Conservation (phyloP, 2,888 invertebrate species). For the Parthenolecanium corni region DNA sequence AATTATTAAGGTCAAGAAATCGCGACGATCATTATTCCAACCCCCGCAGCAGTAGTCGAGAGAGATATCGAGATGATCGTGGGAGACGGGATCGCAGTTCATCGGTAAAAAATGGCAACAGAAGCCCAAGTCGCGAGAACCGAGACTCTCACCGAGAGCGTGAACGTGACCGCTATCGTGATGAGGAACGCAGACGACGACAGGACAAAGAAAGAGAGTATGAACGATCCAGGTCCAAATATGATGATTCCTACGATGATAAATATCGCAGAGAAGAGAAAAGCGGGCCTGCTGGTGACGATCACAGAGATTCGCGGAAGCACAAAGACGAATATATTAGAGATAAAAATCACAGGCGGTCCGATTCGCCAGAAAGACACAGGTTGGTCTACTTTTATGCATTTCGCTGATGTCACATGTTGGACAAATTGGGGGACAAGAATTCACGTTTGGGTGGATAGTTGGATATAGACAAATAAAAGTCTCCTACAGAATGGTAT, state of each 20-base stretch:
- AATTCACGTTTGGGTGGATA: no score
- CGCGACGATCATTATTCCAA: background rate
- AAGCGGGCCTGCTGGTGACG: background rate
- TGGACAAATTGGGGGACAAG: no score
- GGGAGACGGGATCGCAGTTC: background rate
- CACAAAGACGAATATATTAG: background rate
- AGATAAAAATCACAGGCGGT: conserved; percentile 6
- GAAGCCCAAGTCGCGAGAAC: conserved; percentile 5
- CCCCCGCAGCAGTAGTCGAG: conserved; percentile 3
- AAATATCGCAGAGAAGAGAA: background rate
- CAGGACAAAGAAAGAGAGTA: no score
- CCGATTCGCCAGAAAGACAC: conserved; percentile 15
- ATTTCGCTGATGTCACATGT: background rate
- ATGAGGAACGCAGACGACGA: background rate
- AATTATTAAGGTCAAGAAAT: conserved; percentile 1
- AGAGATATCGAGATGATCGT: background rate
- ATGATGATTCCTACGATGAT: conserved; percentile 5
- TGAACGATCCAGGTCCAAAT: conserved; percentile 5
- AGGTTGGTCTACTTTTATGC: conserved; percentile 5
- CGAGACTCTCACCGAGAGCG: background rate
- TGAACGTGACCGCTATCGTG: background rate
- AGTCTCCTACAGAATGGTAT: no score
- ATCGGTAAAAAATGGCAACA: conserved; percentile 1
- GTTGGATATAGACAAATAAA: background rate
- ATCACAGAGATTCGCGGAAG: background rate